Base-by-base conservation (phyloP, 2,888 invertebrate genomes). In the Caenorhabditis wallacei region DNA sequence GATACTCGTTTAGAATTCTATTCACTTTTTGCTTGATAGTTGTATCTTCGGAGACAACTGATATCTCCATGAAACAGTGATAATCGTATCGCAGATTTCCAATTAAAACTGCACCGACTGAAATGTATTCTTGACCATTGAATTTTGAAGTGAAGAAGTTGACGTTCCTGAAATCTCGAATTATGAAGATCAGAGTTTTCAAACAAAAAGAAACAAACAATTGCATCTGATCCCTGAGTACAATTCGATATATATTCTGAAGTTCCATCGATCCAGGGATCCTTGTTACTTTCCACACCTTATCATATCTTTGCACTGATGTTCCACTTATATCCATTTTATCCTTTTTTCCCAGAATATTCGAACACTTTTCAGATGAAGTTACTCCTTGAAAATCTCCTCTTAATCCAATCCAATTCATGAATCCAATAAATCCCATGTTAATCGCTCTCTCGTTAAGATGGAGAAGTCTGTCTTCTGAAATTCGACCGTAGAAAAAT, bases 101-200 rank as follows among this genome's bases (percentile, higher is more conserved):
- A 46, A 57, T 26, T 10, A 75, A 30, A 3, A 75, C 56, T 5
- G 40, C 54, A 10, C 56, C 74, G 7, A 66, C 43, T 2, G 72
- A 72, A 7, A 63, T 18, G n/a, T 35, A 56, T 5, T 46, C 18
- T 7, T 35, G 18, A n/a, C 48, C 37, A 1, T 37, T 46, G 43
- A 48, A 56, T 8, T 10, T 54, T 3, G 74, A 74, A 2, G 5
- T 8, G 35, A 46, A 74, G 22, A 51, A 53, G 16, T n/a, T 40
- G 18, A 74, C 24, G 11, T 53, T 74, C 20, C 74, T 74, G 56
- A 64, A 74, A 63, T n/a, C n/a, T n/a, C n/a, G n/a, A n/a, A n/a
- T n/a, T n/a, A n/a, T n/a, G n/a, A 35, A 35, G 4, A 26, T 43
- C 43, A 16, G 13, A 43, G 2, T 43, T 22, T 10, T 51, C 10